Conservation (phyloP, 2,888 invertebrate genomes). For the Panzeria rudis region DNA sequence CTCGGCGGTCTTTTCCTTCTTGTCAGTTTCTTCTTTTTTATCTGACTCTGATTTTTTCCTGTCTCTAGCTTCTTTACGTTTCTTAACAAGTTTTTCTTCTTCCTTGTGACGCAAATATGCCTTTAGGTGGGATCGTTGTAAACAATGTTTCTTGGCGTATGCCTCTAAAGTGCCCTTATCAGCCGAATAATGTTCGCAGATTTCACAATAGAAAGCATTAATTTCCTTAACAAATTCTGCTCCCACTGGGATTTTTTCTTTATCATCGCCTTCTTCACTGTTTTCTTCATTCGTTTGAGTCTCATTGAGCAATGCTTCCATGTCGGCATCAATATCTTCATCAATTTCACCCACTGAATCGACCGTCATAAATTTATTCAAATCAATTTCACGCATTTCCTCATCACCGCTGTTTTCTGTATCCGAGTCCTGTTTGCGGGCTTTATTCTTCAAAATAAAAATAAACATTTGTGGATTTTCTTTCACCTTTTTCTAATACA, state of each 20-base stretch:
- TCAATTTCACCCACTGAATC: conserved; percentile 94
- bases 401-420: conserved; percentile 88
- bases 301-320: conserved; percentile 84
- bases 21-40: conserved; percentile 77
- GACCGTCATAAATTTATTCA: conserved; percentile 94
- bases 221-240: conserved; percentile 91
- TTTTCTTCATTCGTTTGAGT: conserved; percentile 85
- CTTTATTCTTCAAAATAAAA: conserved; percentile 85
- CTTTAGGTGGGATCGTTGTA: conserved; percentile 89
- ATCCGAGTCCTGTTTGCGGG: conserved; percentile 85
- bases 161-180: conserved; percentile 85
- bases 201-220: conserved; percentile 91
- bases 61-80: conserved; percentile 82
- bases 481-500: background rate
- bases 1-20: conserved; percentile 85
- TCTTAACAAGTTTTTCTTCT: conserved; percentile 88
- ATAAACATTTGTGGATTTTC: background rate
- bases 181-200: conserved; percentile 90
- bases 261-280: conserved; percentile 85
- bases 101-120: conserved; percentile 91
- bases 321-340: conserved; percentile 84
- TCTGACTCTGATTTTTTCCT: conserved; percentile 79
- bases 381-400: conserved; percentile 88
- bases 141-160: conserved; percentile 89
- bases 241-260: conserved; percentile 90